phyloP scores from a whole-genome alignment of 2,113 vertebrate species.

The Oryzias curvinotus region DNA sequence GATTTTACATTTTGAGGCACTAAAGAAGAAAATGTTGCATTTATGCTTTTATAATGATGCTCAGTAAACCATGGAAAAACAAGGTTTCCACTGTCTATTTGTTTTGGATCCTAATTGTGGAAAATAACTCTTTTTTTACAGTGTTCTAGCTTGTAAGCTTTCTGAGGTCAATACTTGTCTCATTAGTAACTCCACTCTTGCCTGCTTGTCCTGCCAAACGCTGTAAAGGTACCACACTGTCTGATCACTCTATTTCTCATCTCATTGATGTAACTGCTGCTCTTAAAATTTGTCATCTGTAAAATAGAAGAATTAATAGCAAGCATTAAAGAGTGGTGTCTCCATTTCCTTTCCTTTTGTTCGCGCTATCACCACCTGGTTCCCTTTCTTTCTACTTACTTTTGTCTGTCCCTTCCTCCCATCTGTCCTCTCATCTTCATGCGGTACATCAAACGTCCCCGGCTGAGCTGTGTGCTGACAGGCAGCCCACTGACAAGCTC shows the following conservation, averaged over 20 bases:
- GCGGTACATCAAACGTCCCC: conserved; percentile 52
- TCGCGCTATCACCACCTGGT: conserved; percentile 47
- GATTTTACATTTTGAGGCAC: no score
- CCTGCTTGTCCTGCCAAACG: no score
- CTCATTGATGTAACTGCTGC: conserved; percentile 8
- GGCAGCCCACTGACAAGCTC: conserved; percentile 65
- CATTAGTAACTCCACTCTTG: conserved; percentile 36
- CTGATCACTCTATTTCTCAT: conserved; percentile 13
- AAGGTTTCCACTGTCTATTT: no score
- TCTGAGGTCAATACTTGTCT: conserved; percentile 38
- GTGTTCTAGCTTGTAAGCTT: conserved; percentile 18
- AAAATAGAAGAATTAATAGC: conserved; percentile 21
- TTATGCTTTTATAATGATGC: no score
- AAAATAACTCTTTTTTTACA: conserved; percentile 19
- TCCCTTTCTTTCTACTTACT: conserved; percentile 18
- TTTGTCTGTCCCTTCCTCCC: conserved; percentile 31
- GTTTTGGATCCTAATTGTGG: not conserved
- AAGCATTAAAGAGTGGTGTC: conserved; percentile 7
- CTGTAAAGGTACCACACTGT: conserved; percentile 15
- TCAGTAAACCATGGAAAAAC: no score
- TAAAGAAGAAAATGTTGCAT: no score
- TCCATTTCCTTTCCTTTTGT: conserved; percentile 4
- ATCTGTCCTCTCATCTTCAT: conserved; percentile 49
- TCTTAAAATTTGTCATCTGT: conserved; percentile 11
- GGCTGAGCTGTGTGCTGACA: conserved; percentile 62